A percentile compares a stretch with the other conserved stretches of the same genome.
These are phyloP conservation scores for Carposina sasakii DNA, from an alignment of 1,140 invertebrate species.

Conservation along the genomic window DNA sequence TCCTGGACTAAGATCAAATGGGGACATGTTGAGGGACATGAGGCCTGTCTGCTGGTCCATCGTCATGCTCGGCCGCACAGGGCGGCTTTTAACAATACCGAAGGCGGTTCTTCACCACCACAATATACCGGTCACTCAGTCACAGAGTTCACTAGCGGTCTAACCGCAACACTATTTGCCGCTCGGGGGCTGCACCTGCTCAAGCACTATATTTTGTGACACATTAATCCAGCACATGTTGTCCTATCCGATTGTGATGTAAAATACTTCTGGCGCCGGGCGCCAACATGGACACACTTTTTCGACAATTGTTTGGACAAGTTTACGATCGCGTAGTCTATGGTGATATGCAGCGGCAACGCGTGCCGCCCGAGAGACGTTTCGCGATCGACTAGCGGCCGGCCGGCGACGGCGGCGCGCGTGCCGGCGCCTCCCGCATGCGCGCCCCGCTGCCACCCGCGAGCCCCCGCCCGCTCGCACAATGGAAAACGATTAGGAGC, in stretches of 20 bases:
- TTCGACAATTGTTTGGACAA: constrained; percentile 33
- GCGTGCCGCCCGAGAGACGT: constrained; percentile 56
- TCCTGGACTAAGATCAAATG: constrained; percentile 83
- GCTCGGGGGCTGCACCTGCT: constrained; percentile 65
- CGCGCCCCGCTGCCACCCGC: constrained; percentile 72
- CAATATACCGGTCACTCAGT: constrained; percentile 70
- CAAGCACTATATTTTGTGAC: constrained; percentile 54
- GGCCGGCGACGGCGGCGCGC: constrained; percentile 57
- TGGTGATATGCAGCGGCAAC: constrained; percentile 32
- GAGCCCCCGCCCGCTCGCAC: constrained; percentile 69
- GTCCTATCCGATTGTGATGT: constrained; percentile 27
- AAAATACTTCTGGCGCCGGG: constrained; percentile 25
- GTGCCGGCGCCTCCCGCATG: constrained; percentile 69
- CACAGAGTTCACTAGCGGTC: constrained; percentile 69
- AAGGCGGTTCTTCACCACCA: constrained; percentile 59
- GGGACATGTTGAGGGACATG: constrained; percentile 89
- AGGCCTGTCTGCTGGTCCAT: constrained; percentile 82
- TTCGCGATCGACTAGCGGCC: constrained; percentile 65
- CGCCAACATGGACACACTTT: constrained; percentile 28
- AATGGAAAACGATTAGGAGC: constrained; percentile 77
- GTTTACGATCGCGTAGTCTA: constrained; percentile 53
- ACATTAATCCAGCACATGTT: constrained; percentile 68
- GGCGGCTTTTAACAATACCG: constrained; percentile 60
- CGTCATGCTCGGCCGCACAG: constrained; percentile 71
- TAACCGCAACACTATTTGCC: constrained; percentile 68